A percentile compares a stretch with the other conserved stretches of the same genome.
These are phyloP conservation scores for Coenonympha glycerion DNA, from an alignment of 2,888 invertebrate genomes.

Conservation along the genomic window DNA sequence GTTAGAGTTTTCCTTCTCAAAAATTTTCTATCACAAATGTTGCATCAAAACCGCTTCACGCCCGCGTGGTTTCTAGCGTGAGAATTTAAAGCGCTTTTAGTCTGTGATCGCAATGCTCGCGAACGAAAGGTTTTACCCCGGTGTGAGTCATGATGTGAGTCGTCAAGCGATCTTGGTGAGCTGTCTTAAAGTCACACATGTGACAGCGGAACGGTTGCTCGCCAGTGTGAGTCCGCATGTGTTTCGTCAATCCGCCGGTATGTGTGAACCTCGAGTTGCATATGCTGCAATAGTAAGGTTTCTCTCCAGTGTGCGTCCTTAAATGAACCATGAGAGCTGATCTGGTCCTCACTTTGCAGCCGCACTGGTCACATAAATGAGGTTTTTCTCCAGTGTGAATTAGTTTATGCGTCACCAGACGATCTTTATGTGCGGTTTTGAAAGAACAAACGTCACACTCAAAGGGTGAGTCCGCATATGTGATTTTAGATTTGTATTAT, in stretches of 20 bases:
- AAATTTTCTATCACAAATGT: not conserved
- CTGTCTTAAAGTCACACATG: not conserved
- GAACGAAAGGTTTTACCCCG: not conserved
- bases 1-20: too few species aligned
- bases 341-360: not conserved
- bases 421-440: not conserved
- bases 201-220: not conserved
- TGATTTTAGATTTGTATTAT: not conserved
- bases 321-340: not conserved
- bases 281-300: not conserved
- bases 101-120: not conserved
- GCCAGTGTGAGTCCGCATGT: slow-evolving; percentile 3
- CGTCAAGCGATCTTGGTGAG: not conserved
- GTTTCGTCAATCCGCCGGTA: not conserved
- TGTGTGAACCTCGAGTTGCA: not conserved
- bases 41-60: not conserved
- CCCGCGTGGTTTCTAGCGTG: not conserved
- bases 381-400: not conserved
- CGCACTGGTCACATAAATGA: not conserved
- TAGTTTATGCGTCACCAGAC: not conserved
- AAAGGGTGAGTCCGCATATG: not conserved
- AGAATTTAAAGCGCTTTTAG: not conserved
- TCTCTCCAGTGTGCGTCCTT: not conserved
- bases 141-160: slow-evolving; percentile 7
- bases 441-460: not conserved